Percentiles rank a stretch among this genome's conserved stretches.
phyloP scores from a whole-genome alignment of 2,888 invertebrate genomes.

The Sinohyriopsis cumingii region DNA sequence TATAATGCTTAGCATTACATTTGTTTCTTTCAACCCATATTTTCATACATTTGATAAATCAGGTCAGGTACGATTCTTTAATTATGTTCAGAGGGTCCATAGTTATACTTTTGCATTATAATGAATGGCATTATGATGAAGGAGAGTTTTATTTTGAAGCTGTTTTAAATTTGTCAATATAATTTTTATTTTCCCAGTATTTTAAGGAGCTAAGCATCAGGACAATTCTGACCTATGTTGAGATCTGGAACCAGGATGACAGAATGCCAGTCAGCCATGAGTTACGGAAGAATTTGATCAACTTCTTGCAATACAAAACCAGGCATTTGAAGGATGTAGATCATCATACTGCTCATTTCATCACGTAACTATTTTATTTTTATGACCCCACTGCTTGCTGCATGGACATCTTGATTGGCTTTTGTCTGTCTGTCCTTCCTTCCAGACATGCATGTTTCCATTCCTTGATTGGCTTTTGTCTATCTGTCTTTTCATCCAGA shows the following conservation, averaged over 20 bases:
- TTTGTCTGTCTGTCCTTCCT: too few relatives aligned
- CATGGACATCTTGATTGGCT: too few relatives aligned
- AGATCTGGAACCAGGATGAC: conserved; percentile 95
- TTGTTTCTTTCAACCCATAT: too few relatives aligned
- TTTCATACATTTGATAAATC: too few relatives aligned
- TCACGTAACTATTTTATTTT: conserved; percentile 81
- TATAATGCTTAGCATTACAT: too few relatives aligned
- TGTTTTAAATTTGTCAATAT: neutral
- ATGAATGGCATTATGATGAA: too few relatives aligned
- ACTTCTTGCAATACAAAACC: conserved; percentile 92
- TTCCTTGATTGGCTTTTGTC: too few relatives aligned
- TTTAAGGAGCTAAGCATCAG: conserved; percentile 94
- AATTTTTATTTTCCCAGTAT: conserved; percentile 78
- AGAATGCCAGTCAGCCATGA: conserved; percentile 86
- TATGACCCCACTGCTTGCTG: too few relatives aligned
- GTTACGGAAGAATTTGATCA: conserved; percentile 89
- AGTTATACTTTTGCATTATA: neutral
- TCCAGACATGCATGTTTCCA: too few relatives aligned
- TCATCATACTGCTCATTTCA: conserved; percentile 92
- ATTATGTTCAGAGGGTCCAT: neutral
- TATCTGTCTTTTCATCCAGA: too few relatives aligned
- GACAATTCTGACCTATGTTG: conserved; percentile 95
- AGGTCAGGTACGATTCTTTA: too few relatives aligned
- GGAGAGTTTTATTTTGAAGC: neutral
- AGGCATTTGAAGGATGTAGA: conserved; percentile 88